These are phyloP conservation scores for Acleris cristana DNA, from an alignment of 2,888 invertebrate species.

Conservation along the genomic window DNA sequence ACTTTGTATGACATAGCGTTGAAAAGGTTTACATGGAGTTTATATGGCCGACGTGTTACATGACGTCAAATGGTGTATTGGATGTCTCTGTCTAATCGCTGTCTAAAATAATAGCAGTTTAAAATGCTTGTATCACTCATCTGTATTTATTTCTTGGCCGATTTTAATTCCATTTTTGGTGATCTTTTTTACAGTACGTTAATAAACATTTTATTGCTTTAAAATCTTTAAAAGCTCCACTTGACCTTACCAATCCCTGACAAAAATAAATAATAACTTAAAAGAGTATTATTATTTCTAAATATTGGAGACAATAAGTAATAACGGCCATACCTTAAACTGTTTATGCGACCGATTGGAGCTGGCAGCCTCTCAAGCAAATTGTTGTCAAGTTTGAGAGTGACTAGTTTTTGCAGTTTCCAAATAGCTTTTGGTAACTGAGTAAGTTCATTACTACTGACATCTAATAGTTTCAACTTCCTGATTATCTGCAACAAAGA, in stretches of 20 bases:
- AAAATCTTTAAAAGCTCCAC: too few relatives aligned
- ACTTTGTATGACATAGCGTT: too few relatives aligned
- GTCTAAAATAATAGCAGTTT: too few relatives aligned
- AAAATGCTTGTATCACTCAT: too few relatives aligned
- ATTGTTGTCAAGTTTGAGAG: constrained; percentile 87
- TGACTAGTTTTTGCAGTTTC: constrained; percentile 85
- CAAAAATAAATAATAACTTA: constrained; percentile 17
- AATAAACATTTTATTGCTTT: too few relatives aligned
- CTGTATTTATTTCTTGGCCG: too few relatives aligned
- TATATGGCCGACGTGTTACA: too few relatives aligned
- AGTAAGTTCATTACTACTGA: constrained; percentile 84
- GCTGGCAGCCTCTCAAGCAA: constrained; percentile 84
- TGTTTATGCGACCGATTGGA: constrained; percentile 85
- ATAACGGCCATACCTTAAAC: constrained; percentile 69
- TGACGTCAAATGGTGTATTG: too few relatives aligned
- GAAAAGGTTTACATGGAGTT: too few relatives aligned
- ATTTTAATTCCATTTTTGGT: too few relatives aligned
- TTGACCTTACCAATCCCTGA: background rate
- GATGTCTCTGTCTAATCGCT: too few relatives aligned
- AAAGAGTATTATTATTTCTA: background rate
- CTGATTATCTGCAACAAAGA: constrained; percentile 66
- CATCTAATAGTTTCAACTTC: constrained; percentile 84
- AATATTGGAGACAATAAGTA: background rate
- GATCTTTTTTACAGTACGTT: too few relatives aligned
- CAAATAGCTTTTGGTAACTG: constrained; percentile 85